Percentiles rank a stretch among this genome's conserved stretches.
phyloP scores from a whole-genome alignment of 2,888 invertebrate genomes.

The Sipunculus nudus region DNA sequence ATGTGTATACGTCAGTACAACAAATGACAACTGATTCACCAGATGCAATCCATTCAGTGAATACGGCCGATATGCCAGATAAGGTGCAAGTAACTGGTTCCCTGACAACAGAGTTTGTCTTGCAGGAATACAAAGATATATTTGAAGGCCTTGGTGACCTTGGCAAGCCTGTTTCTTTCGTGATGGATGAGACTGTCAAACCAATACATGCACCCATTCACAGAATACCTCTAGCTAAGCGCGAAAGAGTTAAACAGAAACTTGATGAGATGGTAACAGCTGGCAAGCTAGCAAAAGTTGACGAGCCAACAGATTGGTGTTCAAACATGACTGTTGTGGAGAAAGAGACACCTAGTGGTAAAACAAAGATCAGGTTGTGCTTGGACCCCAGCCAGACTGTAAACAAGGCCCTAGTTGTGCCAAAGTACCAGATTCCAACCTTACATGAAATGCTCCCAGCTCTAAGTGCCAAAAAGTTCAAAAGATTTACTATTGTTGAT shows the following conservation, averaged over 20 bases:
- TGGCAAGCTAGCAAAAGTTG: neutral
- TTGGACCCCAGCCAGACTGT: conserved; percentile 19
- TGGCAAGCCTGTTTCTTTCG: conserved; percentile 1
- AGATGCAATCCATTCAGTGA: too few species aligned
- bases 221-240: conserved; percentile 6
- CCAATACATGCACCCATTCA: conserved; percentile 9
- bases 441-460: conserved; percentile 1
- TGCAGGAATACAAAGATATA: conserved; percentile 1
- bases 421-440: conserved; percentile 11
- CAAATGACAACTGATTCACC: too few species aligned
- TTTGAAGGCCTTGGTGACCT: conserved; percentile 2
- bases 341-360: conserved; percentile 4
- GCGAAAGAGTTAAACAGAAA: neutral
- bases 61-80: too few species aligned
- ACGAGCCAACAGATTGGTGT: conserved; percentile 9
- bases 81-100: too few species aligned
- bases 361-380: conserved; percentile 13
- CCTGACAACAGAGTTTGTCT: too few species aligned
- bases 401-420: conserved; percentile 11
- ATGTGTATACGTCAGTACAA: too few species aligned
- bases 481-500: conserved; percentile 5
- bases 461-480: neutral
- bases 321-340: conserved; percentile 1
- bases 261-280: neutral
- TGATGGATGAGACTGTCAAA: neutral